Evolutionary conservation across 2,797 vertebrate species (phyloP).

Genomic region (Psittacula echo): DNA sequence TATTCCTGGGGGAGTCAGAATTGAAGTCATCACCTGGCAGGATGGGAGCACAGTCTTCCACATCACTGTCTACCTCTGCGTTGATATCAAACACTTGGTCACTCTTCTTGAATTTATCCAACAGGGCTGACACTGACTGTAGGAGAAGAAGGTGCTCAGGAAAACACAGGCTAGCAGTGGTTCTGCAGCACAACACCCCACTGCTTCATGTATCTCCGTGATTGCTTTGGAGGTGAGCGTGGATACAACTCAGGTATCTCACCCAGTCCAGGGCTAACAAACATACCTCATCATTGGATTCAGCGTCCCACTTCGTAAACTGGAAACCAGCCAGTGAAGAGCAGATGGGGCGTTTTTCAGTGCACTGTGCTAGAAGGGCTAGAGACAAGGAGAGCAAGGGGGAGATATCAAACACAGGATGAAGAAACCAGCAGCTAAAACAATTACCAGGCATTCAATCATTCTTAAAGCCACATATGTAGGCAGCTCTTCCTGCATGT

Average conservation of each 20-base stretch:
- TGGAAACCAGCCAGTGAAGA: slow-evolving; percentile 91
- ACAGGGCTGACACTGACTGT: slow-evolving; percentile 87
- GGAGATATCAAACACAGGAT: background rate
- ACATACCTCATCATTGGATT: slow-evolving; percentile 62
- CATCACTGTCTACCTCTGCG: slow-evolving; percentile 77
- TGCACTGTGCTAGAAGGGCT: slow-evolving; percentile 81
- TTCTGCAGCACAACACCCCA: background rate
- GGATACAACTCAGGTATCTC: background rate
- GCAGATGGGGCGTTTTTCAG: slow-evolving; percentile 86
- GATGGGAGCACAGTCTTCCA: slow-evolving; percentile 45
- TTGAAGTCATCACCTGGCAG: slow-evolving; percentile 80
- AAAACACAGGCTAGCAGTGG: background rate
- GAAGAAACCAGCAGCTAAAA: background rate
- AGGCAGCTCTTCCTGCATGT: background rate
- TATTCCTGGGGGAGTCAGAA: slow-evolving; percentile 76
- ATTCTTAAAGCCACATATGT: background rate
- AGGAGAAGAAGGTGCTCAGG: background rate
- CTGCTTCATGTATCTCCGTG: fast-evolving
- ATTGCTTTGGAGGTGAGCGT: background rate
- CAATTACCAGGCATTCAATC: background rate
- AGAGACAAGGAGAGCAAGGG: background rate
- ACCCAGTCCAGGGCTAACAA: background rate
- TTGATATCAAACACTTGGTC: slow-evolving; percentile 89
- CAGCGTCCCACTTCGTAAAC: slow-evolving; percentile 87
- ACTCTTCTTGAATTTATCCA: slow-evolving; percentile 90